Evolutionary conservation across 2,888 invertebrate genomes (phyloP).

Genomic region (Caenorhabditis sinica): DNA sequence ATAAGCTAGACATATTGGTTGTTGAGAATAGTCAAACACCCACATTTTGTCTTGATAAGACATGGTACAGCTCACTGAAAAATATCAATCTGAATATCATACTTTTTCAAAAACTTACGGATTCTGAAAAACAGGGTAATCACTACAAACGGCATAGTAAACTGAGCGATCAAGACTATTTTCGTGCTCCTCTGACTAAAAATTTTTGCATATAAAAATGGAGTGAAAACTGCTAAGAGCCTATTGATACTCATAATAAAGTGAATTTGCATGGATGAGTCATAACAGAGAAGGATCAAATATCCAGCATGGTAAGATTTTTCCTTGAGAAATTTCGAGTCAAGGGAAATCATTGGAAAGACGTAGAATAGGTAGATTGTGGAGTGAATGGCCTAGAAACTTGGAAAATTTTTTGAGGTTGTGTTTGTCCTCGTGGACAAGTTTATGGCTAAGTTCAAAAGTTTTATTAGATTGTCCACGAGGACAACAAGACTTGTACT

Average conservation of each 20-base stretch:
- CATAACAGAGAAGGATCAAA: constrained; percentile 13
- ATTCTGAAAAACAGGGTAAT: constrained; percentile 22
- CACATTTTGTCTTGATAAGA: constrained; percentile 17
- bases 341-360: constrained; percentile 23
- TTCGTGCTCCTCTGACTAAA: constrained; percentile 8
- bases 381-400: constrained; percentile 29
- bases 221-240: constrained; percentile 18
- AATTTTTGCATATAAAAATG: constrained; percentile 7
- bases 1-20: constrained; percentile 16
- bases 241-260: constrained; percentile 32
- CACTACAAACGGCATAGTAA: not conserved
- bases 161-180: not conserved
- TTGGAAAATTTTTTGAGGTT: too few relatives aligned
- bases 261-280: constrained; percentile 34
- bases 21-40: constrained; percentile 28
- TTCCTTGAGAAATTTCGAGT: not conserved
- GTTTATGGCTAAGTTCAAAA: too few relatives aligned
- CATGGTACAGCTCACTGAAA: constrained; percentile 34
- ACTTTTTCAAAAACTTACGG: constrained; percentile 10
- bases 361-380: constrained; percentile 23
- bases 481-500: too few relatives aligned
- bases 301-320: constrained; percentile 22
- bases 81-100: too few relatives aligned
- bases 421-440: too few relatives aligned
- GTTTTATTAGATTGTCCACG: too few relatives aligned